phyloP scores from a whole-genome alignment of 1,140 invertebrate species.

The Hycleus cichorii region DNA sequence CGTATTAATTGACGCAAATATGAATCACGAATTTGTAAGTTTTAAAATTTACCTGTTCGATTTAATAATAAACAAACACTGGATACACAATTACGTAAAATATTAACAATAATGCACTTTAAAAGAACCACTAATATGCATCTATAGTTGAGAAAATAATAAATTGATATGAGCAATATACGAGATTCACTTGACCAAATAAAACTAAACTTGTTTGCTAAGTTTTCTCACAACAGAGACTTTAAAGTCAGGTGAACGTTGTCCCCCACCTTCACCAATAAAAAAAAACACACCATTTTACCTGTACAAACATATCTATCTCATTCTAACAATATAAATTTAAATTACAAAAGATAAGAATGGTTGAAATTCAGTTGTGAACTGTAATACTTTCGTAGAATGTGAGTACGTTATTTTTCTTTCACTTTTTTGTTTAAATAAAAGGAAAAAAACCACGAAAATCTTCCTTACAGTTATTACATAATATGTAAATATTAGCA shows the following conservation, averaged over 20 bases:
- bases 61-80: too few relatives aligned
- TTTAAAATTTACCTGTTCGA: neutral
- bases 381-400: too few relatives aligned
- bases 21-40: too few relatives aligned
- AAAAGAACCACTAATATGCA: neutral
- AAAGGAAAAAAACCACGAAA: too few relatives aligned
- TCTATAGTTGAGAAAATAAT: neutral
- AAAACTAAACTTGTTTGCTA: conserved; percentile 13
- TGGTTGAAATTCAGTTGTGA: too few relatives aligned
- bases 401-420: too few relatives aligned
- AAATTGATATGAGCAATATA: neutral
- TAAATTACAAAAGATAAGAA: too few relatives aligned
- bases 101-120: neutral
- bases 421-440: too few relatives aligned
- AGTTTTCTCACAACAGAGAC: conserved; percentile 1
- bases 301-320: conserved; percentile 7
- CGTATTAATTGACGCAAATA: too few relatives aligned
- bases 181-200: conserved; percentile 5
- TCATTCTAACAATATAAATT: neutral
- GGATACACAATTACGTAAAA: neutral
- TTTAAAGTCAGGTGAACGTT: conserved; percentile 13
- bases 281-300: neutral
- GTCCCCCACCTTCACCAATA: neutral
- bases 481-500: too few relatives aligned
- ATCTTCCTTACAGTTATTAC: too few relatives aligned